Evolutionary conservation across 2,888 invertebrate genomes (phyloP).

Genomic region (Tipula vernalis): DNA sequence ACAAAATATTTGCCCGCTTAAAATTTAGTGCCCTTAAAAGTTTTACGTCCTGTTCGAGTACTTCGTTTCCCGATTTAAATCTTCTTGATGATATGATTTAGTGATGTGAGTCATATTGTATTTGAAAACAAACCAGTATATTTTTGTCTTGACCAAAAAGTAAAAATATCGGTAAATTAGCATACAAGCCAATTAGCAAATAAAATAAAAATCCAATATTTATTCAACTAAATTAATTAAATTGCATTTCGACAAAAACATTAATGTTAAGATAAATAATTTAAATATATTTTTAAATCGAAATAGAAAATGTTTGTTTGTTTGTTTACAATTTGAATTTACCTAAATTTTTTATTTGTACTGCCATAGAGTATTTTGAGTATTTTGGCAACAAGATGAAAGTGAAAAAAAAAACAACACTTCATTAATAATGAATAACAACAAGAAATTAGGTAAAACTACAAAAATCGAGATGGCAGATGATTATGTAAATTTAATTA

Average conservation of each 20-base stretch:
- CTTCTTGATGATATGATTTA: too few species aligned
- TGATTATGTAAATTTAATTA: background rate
- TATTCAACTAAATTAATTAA: background rate
- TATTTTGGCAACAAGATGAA: background rate
- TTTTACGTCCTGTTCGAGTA: too few species aligned
- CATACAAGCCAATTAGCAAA: background rate
- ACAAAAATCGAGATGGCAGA: background rate
- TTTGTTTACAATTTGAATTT: background rate
- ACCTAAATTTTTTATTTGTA: background rate
- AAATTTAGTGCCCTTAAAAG: too few species aligned
- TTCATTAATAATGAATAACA: background rate
- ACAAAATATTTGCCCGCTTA: too few species aligned
- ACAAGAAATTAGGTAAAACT: background rate
- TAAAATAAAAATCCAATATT: background rate
- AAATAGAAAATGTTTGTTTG: background rate
- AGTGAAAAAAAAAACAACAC: background rate
- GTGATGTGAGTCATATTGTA: too few species aligned
- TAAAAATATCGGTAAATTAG: too few species aligned
- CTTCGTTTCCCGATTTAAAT: too few species aligned
- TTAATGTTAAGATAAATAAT: background rate
- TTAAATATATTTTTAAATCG: background rate
- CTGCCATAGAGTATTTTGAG: background rate
- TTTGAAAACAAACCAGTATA: too few species aligned
- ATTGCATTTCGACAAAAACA: background rate
- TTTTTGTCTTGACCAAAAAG: too few species aligned